These are phyloP conservation scores for Drymodes brunneopygia DNA, from an alignment of 2,113 vertebrate species.

Conservation along the genomic window DNA sequence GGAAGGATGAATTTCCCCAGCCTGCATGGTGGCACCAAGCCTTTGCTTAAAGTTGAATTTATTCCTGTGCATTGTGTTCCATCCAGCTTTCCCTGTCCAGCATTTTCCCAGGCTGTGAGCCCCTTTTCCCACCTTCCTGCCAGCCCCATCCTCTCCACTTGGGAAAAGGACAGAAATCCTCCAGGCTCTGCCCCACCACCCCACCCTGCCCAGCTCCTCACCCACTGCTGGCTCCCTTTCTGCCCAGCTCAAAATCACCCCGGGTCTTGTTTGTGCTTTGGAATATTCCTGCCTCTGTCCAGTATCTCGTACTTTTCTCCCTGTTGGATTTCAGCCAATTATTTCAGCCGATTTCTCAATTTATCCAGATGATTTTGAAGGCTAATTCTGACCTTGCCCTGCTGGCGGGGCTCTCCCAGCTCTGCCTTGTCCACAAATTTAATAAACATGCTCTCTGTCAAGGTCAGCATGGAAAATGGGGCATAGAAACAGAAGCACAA, in stretches of 20 bases:
- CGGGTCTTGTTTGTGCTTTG: not conserved
- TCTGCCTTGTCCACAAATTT: not conserved
- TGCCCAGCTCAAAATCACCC: not conserved
- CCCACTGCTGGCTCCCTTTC: not conserved
- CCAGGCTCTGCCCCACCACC: not conserved
- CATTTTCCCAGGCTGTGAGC: not conserved
- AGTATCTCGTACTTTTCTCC: not conserved
- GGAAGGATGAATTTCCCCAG: not conserved
- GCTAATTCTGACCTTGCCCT: not conserved
- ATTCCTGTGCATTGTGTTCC: rapidly evolving
- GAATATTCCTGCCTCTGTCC: not conserved
- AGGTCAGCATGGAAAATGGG: not conserved
- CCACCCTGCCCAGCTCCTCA: not conserved
- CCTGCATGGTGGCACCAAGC: not conserved
- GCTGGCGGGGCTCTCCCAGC: not conserved
- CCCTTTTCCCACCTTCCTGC: not conserved
- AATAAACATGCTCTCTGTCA: not conserved
- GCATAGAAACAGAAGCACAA: not conserved
- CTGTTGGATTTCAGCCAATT: not conserved
- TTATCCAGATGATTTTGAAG: not conserved
- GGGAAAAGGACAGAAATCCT: not conserved
- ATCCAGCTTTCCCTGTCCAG: not conserved
- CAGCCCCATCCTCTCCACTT: not conserved
- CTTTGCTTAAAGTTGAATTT: not conserved
- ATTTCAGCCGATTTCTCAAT: not conserved